These are phyloP conservation scores for Xylocopa sonorina DNA, from an alignment of 1,140 invertebrate genomes.

Conservation along the genomic window DNA sequence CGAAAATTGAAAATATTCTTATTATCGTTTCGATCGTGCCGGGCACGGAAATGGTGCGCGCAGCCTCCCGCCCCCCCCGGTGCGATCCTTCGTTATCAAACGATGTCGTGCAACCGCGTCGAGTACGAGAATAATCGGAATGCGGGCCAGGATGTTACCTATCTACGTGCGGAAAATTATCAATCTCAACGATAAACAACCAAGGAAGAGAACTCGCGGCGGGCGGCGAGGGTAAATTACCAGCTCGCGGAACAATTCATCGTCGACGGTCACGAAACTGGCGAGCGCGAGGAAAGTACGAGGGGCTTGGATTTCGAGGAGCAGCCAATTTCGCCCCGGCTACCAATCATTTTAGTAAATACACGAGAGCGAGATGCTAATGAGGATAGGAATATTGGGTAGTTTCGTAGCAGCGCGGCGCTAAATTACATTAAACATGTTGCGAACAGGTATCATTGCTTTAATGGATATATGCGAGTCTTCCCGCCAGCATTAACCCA, in stretches of 20 bases:
- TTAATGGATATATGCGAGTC: slow-evolving; percentile 6
- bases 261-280: slow-evolving; percentile 37
- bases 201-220: not conserved
- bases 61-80: too few relatives aligned
- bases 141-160: not conserved
- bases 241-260: slow-evolving; percentile 31
- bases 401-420: not conserved
- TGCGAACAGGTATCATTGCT: slow-evolving; percentile 17
- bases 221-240: slow-evolving; percentile 16
- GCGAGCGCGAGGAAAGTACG: not conserved
- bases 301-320: not conserved
- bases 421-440: slow-evolving; percentile 17
- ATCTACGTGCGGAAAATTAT: not conserved
- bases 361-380: slow-evolving; percentile 53
- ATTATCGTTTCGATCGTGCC: too few relatives aligned
- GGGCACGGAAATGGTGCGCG: too few relatives aligned
- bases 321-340: not conserved
- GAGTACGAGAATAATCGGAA: not conserved
- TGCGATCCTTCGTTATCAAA: too few relatives aligned
- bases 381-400: slow-evolving; percentile 45
- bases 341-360: slow-evolving; percentile 55
- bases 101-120: too few relatives aligned
- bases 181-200: not conserved
- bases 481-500: slow-evolving; percentile 18
- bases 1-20: too few relatives aligned